Base-by-base conservation (phyloP, 2,888 invertebrate genomes). In the Cataglyphis cursor region DNA sequence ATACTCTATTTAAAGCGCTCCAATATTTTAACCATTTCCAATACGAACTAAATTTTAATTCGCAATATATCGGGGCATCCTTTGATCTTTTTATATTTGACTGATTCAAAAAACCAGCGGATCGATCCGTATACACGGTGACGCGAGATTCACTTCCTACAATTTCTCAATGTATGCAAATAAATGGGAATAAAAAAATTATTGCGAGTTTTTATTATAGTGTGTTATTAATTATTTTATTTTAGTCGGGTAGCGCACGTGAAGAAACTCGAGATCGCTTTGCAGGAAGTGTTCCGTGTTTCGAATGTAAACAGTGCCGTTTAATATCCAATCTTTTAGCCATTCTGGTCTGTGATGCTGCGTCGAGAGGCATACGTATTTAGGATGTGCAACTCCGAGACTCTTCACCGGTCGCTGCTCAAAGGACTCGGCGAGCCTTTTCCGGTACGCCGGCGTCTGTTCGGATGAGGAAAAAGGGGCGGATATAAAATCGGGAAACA, bases 301-400 rank as follows among this genome's bases (percentile, higher is more conserved):
- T 18, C 44, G 9, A 10, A 15, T 21, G 65, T 18, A 66, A 76
- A 66, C 28, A 54, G 54, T 76, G 15, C 31, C 76, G 38, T 76
- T 76, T 76, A 76, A 76, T 76, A 66, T 66, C 38, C 10, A 38
- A 74, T 28, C 18, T 38, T 24, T n/a, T 9, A 12, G n/a, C 66
- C 24, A 8, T 75, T 6, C 18, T 8, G 31, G 24, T 75, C 24
- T 65, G 4, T 15, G 51, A 65, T n/a, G 59, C 2, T 1, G 28
- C 15, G 12, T 15, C 59, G n/a, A 59, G 41, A 59, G 24, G 48
- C n/a, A 54, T 24, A 24, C 66, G 38, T 54, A 54, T 66, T 76
- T 66, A 41, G 28, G n/a, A 28, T 24, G 24, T 35, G 38, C 38
- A 28, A 24, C 12, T 24, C 1, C 44, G 75, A 76, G n/a, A 66